phyloP scores from a whole-genome alignment of 2,797 vertebrate genomes.

The Streptopelia turtur region DNA sequence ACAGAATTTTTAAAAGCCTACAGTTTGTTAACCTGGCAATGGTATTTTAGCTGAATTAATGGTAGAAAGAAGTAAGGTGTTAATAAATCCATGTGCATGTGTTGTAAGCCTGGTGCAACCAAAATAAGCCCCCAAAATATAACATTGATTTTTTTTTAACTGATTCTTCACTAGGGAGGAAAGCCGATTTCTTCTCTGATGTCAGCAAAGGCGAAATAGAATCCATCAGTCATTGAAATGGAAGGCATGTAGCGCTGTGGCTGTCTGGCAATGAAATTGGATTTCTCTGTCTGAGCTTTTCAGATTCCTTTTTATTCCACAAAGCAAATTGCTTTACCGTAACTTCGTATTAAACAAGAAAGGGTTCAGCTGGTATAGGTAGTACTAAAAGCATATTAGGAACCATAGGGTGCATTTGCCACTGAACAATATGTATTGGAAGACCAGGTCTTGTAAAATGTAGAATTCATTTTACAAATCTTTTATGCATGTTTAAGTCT shows the following conservation, averaged over 20 bases:
- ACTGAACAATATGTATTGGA: not conserved
- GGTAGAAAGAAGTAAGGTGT: not conserved
- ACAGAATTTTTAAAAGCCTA: not conserved
- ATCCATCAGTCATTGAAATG: conserved; percentile 73
- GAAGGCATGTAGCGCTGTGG: conserved; percentile 35
- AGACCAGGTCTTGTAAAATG: conserved; percentile 34
- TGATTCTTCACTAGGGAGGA: not conserved
- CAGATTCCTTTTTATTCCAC: conserved; percentile 71
- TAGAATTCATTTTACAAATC: conserved; percentile 43
- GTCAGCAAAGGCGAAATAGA: conserved; percentile 40
- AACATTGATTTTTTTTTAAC: not conserved
- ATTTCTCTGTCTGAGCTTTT: conserved; percentile 70
- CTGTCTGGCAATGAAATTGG: conserved; percentile 75
- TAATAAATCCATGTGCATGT: not conserved
- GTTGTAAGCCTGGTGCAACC: not conserved
- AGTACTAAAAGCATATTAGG: conserved; percentile 64
- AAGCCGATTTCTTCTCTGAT: conserved; percentile 9
- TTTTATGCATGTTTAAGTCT: not conserved
- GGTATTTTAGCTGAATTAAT: not conserved
- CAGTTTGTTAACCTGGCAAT: not conserved
- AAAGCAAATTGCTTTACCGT: conserved; percentile 74
- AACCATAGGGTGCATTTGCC: not conserved
- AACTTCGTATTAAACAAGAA: conserved; percentile 49
- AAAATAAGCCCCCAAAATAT: not conserved
- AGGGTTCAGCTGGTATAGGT: conserved; percentile 42